Conservation (phyloP, 2,113 vertebrate genomes). For the Channa maculata region DNA sequence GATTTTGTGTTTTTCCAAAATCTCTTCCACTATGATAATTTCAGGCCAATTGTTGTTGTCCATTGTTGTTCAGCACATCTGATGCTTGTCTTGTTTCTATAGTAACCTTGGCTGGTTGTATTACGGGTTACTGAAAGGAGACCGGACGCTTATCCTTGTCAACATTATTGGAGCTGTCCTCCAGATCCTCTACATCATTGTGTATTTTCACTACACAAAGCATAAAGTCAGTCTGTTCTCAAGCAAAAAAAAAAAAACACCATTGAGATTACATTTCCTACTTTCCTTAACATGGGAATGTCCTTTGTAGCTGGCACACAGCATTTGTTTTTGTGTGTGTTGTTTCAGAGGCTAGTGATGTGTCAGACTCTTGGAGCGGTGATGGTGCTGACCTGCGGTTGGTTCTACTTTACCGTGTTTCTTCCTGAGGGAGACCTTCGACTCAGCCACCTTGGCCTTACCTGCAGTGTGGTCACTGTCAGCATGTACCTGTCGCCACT, state of each 20-base stretch:
- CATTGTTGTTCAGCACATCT: not conserved
- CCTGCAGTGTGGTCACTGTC: slow-evolving; percentile 92
- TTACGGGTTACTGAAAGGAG: slow-evolving; percentile 89
- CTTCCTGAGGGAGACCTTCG: slow-evolving; percentile 58
- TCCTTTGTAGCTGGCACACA: not conserved
- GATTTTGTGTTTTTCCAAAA: not conserved
- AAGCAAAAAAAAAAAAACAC: not conserved
- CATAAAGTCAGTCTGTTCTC: slow-evolving; percentile 82
- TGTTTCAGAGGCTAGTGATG: slow-evolving; percentile 77
- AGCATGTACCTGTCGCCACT: slow-evolving; percentile 95
- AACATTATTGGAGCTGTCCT: slow-evolving; percentile 88
- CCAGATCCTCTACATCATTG: slow-evolving; percentile 88
- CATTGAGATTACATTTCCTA: not conserved
- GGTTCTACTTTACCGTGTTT: slow-evolving; percentile 86
- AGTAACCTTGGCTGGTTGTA: slow-evolving; percentile 95
- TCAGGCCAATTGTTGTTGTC: not conserved
- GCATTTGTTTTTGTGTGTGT: not conserved
- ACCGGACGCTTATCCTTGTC: slow-evolving; percentile 86
- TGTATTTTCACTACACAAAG: slow-evolving; percentile 87
- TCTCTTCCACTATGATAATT: not conserved
- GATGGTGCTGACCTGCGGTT: slow-evolving; percentile 77
- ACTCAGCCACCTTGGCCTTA: slow-evolving; percentile 87
- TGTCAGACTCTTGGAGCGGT: slow-evolving; percentile 77
- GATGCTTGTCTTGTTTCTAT: slow-evolving; percentile 41
- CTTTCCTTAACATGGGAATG: not conserved